These are phyloP conservation scores for Carlito syrichta DNA, from an alignment of 2,113 vertebrate species.

Conservation along the genomic window DNA sequence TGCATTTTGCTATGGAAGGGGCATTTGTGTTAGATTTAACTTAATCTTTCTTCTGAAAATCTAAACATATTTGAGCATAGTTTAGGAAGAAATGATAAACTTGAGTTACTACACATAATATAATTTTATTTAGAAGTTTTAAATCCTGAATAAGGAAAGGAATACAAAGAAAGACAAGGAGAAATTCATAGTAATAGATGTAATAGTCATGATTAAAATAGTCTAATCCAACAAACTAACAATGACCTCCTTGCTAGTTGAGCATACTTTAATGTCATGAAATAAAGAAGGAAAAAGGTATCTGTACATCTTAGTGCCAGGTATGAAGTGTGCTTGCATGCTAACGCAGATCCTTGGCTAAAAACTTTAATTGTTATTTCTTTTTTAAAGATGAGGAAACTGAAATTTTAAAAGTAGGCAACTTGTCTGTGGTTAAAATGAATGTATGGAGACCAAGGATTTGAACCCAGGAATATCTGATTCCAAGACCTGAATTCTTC, in stretches of 20 bases:
- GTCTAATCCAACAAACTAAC: background rate
- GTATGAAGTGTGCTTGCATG: background rate
- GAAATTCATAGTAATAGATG: background rate
- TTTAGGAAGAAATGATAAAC: background rate
- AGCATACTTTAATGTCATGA: background rate
- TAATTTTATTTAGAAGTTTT: background rate
- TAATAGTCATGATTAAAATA: background rate
- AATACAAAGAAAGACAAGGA: background rate
- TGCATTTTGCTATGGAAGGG: background rate
- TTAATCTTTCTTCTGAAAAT: conserved; percentile 13
- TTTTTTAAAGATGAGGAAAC: conserved; percentile 4
- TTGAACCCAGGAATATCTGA: background rate
- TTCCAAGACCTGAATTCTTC: background rate
- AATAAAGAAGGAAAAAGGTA: background rate
- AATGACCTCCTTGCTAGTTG: background rate
- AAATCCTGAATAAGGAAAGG: background rate
- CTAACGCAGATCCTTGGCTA: background rate
- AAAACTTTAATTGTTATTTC: background rate
- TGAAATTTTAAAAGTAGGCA: background rate
- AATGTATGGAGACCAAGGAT: background rate
- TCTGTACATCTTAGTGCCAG: background rate
- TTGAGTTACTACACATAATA: background rate
- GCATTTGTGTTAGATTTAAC: background rate
- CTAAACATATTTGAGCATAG: background rate
- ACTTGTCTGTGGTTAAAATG: background rate